Evolutionary conservation across 37 sponge, comb jelly and placozoan species (phyloP), one percentile per base, ranked within the genome.

Genomic region (Theonella swinhoei): DNA sequence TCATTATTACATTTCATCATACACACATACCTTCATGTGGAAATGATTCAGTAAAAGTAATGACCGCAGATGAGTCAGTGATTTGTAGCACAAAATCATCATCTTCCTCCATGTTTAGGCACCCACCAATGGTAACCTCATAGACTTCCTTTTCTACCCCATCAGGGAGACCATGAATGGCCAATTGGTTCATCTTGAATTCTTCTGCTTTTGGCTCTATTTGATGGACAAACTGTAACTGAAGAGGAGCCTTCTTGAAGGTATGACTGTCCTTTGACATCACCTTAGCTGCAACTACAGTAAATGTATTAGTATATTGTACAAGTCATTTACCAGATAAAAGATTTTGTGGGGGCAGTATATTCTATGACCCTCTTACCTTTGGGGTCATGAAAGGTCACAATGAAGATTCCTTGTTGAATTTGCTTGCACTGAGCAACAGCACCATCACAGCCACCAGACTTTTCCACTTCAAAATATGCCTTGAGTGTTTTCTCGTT

Each of bases 251-350:
- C 7, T 47, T 14, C 54, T 47, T 47, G 54, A 17, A 47, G 11
- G 14, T 47, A 20, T 72, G 73, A 1, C 25, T 26, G 30, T 22
- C 19, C 39, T 38, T 37, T 38, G 73, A 38, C 73, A 72, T 31
- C 24, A 72, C 73, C 8, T 40, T 4, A 3, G 73, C 73, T 14
- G 73, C 73, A 33, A 40, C 73, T 72, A 22, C 40, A 72, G 24
- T n/a, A 3, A 58, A 58, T 58, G 19, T 58, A 19, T 58, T 20
- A 58, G 11, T 58, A 20, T 20, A 58, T 20, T 20, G 60, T 20
- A 65, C 7, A 26, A 65, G n/a, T 23, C 66, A 26, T 23, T 23
- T 20, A 65, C 54, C 11, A 47, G 54, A 17, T 17, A 47, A 47
- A 7, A 47, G 54, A 47, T 14, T 47, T n/a, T n/a, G n/a, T n/a